Evolutionary conservation across 1,140 invertebrate species (phyloP), one percentile per base, ranked within the genome.

Genomic region (Monochamus saltuarius): DNA sequence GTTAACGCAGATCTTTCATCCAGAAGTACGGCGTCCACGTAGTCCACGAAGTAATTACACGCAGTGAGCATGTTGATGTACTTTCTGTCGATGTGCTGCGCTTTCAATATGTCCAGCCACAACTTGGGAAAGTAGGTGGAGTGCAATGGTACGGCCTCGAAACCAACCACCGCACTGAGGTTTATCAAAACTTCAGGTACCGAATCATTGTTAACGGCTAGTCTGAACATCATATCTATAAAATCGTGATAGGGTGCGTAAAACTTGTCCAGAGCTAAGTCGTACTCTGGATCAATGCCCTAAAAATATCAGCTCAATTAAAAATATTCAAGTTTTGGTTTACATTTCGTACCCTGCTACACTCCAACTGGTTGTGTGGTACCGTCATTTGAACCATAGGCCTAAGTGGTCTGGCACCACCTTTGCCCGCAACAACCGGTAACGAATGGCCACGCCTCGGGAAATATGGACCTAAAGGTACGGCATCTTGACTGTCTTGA

Each of bases 331-430:
- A 29, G 3, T 46, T 6, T 46, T 16, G 4, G 16, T 17, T 4
- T 6, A 46, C 16, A 46, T 3, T 46, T 45, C 13, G 42, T 79
- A 88, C 83, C 82, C 87, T 83, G 69, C 85, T 76, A 61, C 86
- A 80, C 77, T 89, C 88, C 56, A 92, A 69, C 68, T 89, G 85
- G 65, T 84, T 87, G 58, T 89, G 84, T 8, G 90, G 89, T 11
- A 94, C 86, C 39, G 89, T 87, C 91, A 95, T 94, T 75, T 94
- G 91, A 9, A 94, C 88, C 85, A 92, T 90, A 0, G 92, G 91
- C 38, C 90, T 75, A 0, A 89, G 84, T 10, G 91, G 87, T 53
- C 89, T 79, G 8, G 80, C 77, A 2, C 79, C 75, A 63, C 82
- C 82, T 75, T 88, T 88, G 4, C 81, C 80, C 1, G 81, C 74